A percentile compares a stretch with the other conserved stretches of the same genome.
phyloP scores from a whole-genome alignment of 2,888 invertebrate genomes.

The Dendrolimus houi region DNA sequence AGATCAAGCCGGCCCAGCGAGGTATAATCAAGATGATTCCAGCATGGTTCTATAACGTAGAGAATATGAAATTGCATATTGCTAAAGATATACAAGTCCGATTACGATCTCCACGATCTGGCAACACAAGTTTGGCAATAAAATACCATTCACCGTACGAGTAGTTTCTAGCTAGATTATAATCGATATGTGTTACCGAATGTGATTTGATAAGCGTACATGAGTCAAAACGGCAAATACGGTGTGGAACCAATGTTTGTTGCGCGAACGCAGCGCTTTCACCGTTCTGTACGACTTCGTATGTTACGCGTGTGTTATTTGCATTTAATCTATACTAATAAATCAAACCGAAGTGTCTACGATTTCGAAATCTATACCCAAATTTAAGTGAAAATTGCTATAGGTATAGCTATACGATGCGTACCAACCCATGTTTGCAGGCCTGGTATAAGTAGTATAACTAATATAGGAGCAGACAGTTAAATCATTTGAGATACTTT shows the following conservation, averaged over 20 bases:
- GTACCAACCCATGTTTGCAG: no score
- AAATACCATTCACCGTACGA: background rate
- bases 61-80: background rate
- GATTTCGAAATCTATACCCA: no score
- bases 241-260: background rate
- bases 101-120: background rate
- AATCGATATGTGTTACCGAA: background rate
- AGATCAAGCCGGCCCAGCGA: no score
- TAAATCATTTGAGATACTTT: no score
- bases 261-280: background rate
- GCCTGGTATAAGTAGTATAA: no score
- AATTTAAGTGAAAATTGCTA: no score
- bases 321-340: background rate
- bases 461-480: no score
- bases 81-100: background rate
- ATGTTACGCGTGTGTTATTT: background rate
- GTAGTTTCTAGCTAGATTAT: background rate
- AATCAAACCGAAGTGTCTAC: no score
- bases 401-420: no score
- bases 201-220: background rate
- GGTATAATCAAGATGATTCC: no score
- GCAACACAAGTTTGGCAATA: constrained; percentile 1
- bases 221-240: background rate
- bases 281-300: background rate
- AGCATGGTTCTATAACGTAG: no score